Evolutionary conservation across 1,140 invertebrate genomes (phyloP).

Genomic region (Drosophila miranda): DNA sequence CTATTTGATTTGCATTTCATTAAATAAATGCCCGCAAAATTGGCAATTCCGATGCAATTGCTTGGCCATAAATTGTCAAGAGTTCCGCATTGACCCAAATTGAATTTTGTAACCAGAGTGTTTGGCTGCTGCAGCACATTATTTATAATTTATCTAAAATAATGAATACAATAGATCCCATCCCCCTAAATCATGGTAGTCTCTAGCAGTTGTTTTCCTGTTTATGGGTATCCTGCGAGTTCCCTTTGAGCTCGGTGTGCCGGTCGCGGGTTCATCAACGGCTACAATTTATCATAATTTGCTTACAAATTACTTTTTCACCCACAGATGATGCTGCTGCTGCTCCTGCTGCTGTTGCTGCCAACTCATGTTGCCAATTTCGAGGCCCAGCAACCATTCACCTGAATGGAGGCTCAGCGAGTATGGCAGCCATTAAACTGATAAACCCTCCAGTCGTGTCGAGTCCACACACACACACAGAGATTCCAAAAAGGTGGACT

Average conservation of each 20-base stretch:
- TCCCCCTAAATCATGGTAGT: not conserved
- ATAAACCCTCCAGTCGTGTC: constrained; percentile 53
- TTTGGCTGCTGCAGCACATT: constrained; percentile 1
- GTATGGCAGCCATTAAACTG: constrained; percentile 77
- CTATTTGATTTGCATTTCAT: constrained; percentile 48
- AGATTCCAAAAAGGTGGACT: not conserved
- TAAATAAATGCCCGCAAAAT: constrained; percentile 35
- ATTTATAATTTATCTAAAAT: not conserved
- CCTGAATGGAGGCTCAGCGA: constrained; percentile 44
- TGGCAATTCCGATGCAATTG: constrained; percentile 43
- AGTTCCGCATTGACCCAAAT: constrained; percentile 7
- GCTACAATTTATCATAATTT: constrained; percentile 76
- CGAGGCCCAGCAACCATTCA: constrained; percentile 2
- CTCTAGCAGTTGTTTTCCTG: constrained; percentile 6
- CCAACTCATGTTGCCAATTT: constrained; percentile 72
- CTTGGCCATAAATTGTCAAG: constrained; percentile 25
- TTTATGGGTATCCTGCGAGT: constrained; percentile 2
- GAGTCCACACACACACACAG: constrained; percentile 8
- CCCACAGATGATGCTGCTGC: constrained; percentile 27
- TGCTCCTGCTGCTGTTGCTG: constrained; percentile 2
- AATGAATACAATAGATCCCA: constrained; percentile 15
- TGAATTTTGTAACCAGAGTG: not conserved
- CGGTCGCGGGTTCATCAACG: constrained; percentile 22
- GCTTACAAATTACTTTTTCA: constrained; percentile 68
- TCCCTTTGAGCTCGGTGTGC: constrained; percentile 26